Base-by-base conservation (phyloP, 2,888 invertebrate species). In the Acanthosepion esculentum region DNA sequence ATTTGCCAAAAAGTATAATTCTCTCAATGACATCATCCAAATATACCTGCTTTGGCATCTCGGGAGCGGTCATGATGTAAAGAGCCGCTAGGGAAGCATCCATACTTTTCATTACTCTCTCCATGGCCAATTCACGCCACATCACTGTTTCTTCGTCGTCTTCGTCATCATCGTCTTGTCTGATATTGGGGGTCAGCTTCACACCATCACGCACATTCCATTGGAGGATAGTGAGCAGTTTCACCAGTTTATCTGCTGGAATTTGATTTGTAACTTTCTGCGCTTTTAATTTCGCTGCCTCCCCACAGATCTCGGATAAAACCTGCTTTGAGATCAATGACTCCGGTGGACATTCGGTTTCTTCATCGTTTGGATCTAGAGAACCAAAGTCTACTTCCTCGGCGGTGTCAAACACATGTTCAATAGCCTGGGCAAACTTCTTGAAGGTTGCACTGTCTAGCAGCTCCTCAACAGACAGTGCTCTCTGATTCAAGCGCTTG, bases 1-100 rank as follows among this genome's bases (percentile, higher is more conserved):
- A 99, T 98, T 99, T 99, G 96, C 99, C 98, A 97, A 99, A 99
- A 97, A 99, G 98, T 94, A 99, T 98, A 96, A 99, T 98, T 97
- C 99, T 98, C 97, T 99, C 99, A 97, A 99, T 99, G 96, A 99
- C 99, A 97, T 99, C 99, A 98, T 99, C 99, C 96, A 99, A 98
- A 97, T 99, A 99, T 96, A 99, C 99, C 97, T 99, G 98, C 97
- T 99, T 99, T 95, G 99, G 99, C 99, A 99, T 99, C 97, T 99
- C 99, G 95, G 98, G 98, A 64, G 99, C 99, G 20, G 99, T 99
- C 98, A 99, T 99, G 96, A 99, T 98, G 97, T 99, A 99, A 96
- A 99, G 98, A 92, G 99, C 98, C 26, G 99, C 98, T 55, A 99
- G 98, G 95, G 99, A 99, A 0, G 99, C 99, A 97, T 99, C 99